These are phyloP conservation scores for Musca domestica DNA, from an alignment of 1,140 invertebrate species.

Conservation along the genomic window DNA sequence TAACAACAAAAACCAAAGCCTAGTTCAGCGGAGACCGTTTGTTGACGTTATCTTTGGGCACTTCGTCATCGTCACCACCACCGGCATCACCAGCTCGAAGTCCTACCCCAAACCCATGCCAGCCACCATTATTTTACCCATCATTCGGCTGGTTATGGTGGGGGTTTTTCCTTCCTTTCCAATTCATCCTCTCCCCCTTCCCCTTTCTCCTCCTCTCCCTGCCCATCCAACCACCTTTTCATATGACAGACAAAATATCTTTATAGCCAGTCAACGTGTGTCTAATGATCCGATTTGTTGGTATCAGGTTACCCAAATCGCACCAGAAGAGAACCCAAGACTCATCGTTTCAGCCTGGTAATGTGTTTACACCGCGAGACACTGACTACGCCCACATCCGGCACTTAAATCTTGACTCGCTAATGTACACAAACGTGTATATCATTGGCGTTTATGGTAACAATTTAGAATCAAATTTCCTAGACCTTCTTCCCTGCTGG, in stretches of 20 bases:
- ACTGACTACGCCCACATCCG: constrained; percentile 8
- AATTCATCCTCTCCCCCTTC: too few species aligned
- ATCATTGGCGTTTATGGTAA: constrained; percentile 18
- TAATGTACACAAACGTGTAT: not conserved
- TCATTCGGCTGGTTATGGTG: not conserved
- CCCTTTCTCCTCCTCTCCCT: too few species aligned
- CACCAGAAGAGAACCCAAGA: not conserved
- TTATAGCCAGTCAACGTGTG: constrained; percentile 21
- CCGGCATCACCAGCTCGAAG: not conserved
- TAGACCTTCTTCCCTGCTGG: too few species aligned
- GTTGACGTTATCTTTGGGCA: constrained; percentile 3
- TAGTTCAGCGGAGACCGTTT: not conserved
- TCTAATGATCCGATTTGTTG: constrained; percentile 21
- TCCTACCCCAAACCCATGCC: not conserved
- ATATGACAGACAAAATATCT: constrained; percentile 17
- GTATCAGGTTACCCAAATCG: constrained; percentile 8
- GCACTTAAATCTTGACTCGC: not conserved
- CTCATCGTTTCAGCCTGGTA: too few species aligned
- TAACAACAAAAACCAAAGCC: not conserved
- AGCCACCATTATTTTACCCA: not conserved
- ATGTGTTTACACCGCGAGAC: too few species aligned
- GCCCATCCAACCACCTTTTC: not conserved
- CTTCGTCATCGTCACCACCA: constrained; percentile 5
- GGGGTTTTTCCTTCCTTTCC: not conserved
- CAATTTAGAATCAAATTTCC: constrained; percentile 15